Evolutionary conservation across 2,113 vertebrate species (phyloP).

Genomic region (Lates calcarifer): DNA sequence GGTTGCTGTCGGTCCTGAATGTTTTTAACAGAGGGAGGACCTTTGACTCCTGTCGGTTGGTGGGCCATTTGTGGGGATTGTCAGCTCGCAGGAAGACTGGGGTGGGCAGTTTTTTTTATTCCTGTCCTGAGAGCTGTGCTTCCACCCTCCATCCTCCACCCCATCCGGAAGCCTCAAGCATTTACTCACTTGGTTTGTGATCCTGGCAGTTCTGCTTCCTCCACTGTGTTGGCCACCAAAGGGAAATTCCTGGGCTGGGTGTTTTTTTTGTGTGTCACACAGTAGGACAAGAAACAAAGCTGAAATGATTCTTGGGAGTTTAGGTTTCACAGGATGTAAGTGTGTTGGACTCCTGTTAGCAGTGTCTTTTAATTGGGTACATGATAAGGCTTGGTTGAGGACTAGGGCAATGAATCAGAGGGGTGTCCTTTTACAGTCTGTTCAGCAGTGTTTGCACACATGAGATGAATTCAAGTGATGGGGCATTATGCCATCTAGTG

Average conservation of each 20-base stretch:
- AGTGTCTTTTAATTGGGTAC: constrained; percentile 70
- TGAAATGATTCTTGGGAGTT: constrained; percentile 48
- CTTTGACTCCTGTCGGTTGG: constrained; percentile 50
- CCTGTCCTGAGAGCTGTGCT: constrained; percentile 50
- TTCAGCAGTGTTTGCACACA: constrained; percentile 32
- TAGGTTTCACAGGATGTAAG: constrained; percentile 73
- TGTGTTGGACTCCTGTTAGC: constrained; percentile 62
- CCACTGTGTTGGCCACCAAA: constrained; percentile 45
- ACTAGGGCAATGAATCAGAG: constrained; percentile 63
- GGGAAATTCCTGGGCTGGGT: constrained; percentile 76
- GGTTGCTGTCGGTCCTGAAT: constrained; percentile 40
- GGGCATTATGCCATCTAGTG: constrained; percentile 69
- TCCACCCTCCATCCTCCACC: constrained; percentile 36
- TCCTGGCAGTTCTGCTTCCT: constrained; percentile 64
- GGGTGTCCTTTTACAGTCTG: constrained; percentile 69
- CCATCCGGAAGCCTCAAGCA: constrained; percentile 61
- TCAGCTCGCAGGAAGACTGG: constrained; percentile 42
- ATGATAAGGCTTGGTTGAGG: constrained; percentile 61
- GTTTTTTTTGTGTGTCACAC: constrained; percentile 36
- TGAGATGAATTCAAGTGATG: constrained; percentile 1
- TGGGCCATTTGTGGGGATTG: constrained; percentile 54
- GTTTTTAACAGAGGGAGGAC: constrained; percentile 58
- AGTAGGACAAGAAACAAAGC: constrained; percentile 40
- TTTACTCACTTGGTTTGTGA: constrained; percentile 60
- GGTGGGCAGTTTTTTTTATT: constrained; percentile 62